Conservation (phyloP, 2,888 invertebrate genomes). For the Chymomyza fuscimana region DNA sequence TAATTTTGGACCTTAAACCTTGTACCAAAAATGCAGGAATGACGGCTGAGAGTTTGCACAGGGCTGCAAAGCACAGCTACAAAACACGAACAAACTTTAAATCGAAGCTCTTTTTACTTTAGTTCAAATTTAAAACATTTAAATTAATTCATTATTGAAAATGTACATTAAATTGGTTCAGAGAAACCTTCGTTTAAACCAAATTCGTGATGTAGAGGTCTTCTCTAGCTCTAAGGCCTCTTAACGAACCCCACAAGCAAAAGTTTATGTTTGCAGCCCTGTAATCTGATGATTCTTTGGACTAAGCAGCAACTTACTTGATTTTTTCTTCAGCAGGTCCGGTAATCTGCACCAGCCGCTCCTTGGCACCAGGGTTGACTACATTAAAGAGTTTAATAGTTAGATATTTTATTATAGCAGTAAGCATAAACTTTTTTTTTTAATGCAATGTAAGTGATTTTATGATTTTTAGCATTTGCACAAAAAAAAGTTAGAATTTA, state of each 20-base stretch:
- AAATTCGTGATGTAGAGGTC: too few species aligned
- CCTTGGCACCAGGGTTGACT: slow-evolving; percentile 97
- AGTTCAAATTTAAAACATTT: too few species aligned
- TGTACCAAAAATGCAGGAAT: too few species aligned
- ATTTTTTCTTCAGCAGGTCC: slow-evolving; percentile 96
- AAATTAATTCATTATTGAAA: too few species aligned
- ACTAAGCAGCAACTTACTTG: slow-evolving; percentile 83
- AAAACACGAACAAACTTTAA: too few species aligned
- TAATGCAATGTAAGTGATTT: not conserved
- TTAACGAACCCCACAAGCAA: not conserved
- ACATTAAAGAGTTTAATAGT: not conserved
- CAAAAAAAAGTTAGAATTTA: slow-evolving; percentile 5
- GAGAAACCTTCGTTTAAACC: too few species aligned
- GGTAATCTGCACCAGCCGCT: slow-evolving; percentile 96
- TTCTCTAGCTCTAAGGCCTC: too few species aligned
- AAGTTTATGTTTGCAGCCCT: not conserved
- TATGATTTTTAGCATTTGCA: not conserved
- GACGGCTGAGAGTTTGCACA: too few species aligned
- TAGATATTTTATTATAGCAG: not conserved
- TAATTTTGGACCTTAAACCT: not conserved
- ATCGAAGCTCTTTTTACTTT: too few species aligned
- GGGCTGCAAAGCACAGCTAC: too few species aligned
- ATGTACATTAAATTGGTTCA: too few species aligned
- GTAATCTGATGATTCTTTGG: not conserved
- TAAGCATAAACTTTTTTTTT: not conserved